Percentiles rank a stretch among this genome's conserved stretches.
phyloP scores from a whole-genome alignment of 2,888 invertebrate species.

The Drosophila merina region DNA sequence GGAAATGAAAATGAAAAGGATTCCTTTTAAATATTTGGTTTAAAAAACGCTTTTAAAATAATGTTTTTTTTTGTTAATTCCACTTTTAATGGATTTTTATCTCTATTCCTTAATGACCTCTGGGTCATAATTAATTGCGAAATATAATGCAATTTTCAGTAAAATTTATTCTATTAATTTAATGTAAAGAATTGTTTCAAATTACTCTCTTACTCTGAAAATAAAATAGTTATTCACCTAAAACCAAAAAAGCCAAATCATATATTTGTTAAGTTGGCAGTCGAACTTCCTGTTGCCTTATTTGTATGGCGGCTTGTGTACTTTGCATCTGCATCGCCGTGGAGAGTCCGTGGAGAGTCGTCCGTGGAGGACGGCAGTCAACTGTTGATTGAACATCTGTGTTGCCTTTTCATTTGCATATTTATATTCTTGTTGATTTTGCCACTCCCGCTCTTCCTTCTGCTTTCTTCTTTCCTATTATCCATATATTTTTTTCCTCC shows the following conservation, averaged over 20 bases:
- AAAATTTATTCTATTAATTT: no score
- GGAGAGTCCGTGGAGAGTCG: background rate
- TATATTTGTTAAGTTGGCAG: background rate
- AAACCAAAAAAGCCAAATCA: background rate
- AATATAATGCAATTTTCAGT: no score
- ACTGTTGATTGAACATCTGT: conserved; percentile 52
- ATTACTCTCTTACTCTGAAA: background rate
- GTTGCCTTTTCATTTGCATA: conserved; percentile 48
- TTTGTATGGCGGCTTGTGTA: conserved; percentile 13
- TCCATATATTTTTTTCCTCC: conserved; percentile 10
- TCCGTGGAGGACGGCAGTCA: conserved; percentile 33
- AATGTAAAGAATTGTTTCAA: background rate
- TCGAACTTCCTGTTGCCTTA: background rate
- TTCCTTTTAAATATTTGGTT: no score
- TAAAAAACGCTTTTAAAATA: no score
- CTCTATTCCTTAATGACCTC: no score
- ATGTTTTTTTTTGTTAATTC: no score
- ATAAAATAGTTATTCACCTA: background rate
- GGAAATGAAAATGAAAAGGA: no score
- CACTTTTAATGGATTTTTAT: no score
- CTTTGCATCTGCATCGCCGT: conserved; percentile 8
- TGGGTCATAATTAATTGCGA: no score
- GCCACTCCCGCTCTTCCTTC: conserved; percentile 1
- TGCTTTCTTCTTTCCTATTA: conserved; percentile 14
- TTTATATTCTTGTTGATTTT: conserved; percentile 47